Evolutionary conservation across 2,888 invertebrate species (phyloP), one percentile per base, ranked within the genome.

Genomic region (Matsumyia berberina): DNA sequence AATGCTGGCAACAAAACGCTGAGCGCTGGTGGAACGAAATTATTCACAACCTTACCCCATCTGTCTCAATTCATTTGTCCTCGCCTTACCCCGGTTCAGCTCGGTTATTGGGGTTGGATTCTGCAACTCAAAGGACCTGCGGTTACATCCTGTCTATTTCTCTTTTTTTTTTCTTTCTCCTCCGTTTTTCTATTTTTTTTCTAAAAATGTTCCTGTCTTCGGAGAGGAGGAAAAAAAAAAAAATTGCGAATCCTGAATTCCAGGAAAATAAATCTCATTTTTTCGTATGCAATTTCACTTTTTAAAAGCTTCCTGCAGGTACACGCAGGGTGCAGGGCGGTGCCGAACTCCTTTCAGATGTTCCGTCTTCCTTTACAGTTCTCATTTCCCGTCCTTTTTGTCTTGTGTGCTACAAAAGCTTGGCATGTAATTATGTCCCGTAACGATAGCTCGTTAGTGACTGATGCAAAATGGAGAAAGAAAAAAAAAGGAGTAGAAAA

Each of bases 361-460:
- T 69, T 74, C 73, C 69, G 70, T 85, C 70, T 85, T 85, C 70
- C 74, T 80, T 79, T 67, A 72, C 60, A 73, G 60, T 60, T 62
- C 46, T 62, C 57, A 35, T 64, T 29, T 24, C 24, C 24, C 24
- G 24, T 24, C 24, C 37, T 15, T 82, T 82, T 66, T 73, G 53
- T 72, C 49, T 83, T 83, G 17, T 49, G 42, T 51, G 74, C 62
- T 66, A 85, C 80, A 80, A 85, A 85, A 85, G 85, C 85, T 85
- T 76, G 85, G 74, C 85, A 85, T 80, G 85, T 85, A 85, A 85
- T 85, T 85, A 85, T 85, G 85, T 85, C 80, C 80, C 80, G 74
- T 85, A 85, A 85, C 85, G 85, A 85, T 85, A 80, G 85, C 85
- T 85, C 85, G 85, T 85, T 85, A 85, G 85, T 85, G 85, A 85